These are phyloP conservation scores for Aphidius ervi DNA, from an alignment of 1,140 invertebrate species.

Conservation along the genomic window DNA sequence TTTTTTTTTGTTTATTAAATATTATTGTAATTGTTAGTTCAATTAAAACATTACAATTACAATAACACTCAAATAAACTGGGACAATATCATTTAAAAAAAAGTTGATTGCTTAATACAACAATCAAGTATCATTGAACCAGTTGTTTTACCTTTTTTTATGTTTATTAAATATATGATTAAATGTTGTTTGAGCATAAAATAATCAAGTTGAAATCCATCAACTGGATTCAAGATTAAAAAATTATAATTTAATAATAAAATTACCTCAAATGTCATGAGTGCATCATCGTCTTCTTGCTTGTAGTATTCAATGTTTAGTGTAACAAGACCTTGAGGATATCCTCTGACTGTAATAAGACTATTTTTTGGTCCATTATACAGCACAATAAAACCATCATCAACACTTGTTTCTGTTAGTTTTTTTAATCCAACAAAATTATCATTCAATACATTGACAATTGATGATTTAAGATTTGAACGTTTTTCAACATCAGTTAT, in stretches of 20 bases:
- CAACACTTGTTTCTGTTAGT: constrained; percentile 58
- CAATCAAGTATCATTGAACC: not conserved
- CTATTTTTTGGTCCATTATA: constrained; percentile 65
- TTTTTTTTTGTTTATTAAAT: constrained; percentile 29
- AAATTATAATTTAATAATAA: not conserved
- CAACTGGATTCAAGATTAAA: not conserved
- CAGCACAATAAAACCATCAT: constrained; percentile 64
- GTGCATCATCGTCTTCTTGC: constrained; percentile 64
- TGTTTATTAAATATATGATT: constrained; percentile 5
- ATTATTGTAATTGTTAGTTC: constrained; percentile 26
- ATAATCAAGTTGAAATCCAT: not conserved
- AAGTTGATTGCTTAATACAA: no score
- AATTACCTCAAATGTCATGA: constrained; percentile 70
- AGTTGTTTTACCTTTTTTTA: constrained; percentile 6
- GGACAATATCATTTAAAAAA: no score
- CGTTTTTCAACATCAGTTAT: constrained; percentile 63
- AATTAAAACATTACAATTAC: constrained; percentile 36
- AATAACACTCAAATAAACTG: not conserved
- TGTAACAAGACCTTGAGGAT: constrained; percentile 68
- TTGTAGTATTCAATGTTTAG: constrained; percentile 79
- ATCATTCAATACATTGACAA: constrained; percentile 64
- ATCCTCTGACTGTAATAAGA: constrained; percentile 68
- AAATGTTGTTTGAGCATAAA: no score
- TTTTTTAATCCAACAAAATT: constrained; percentile 66
- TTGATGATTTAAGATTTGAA: constrained; percentile 61